Conservation (phyloP, 2,113 vertebrate species). For the Pongo pygmaeus region DNA sequence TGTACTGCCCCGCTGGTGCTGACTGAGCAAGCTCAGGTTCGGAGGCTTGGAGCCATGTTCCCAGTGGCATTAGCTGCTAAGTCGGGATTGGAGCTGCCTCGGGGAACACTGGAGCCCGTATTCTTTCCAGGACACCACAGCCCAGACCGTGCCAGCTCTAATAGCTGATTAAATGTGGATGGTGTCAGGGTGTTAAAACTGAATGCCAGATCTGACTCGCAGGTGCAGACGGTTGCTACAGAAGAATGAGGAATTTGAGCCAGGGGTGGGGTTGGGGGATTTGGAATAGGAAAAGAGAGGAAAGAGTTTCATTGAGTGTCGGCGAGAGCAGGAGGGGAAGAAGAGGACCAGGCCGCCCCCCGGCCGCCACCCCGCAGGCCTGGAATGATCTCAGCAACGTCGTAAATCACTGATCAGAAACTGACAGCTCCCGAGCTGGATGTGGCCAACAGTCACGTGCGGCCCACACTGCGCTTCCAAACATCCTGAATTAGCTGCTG, state of each 20-base stretch:
- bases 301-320: neutral
- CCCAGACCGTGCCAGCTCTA: rapidly evolving
- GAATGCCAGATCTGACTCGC: neutral
- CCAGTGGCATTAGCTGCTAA: neutral
- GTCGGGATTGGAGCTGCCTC: neutral
- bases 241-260: neutral
- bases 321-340: rapidly evolving
- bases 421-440: neutral
- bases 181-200: neutral
- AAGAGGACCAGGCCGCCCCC: neutral
- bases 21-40: neutral
- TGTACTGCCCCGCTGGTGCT: neutral
- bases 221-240: too few relatives aligned
- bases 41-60: rapidly evolving
- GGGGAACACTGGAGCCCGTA: rapidly evolving
- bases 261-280: too few relatives aligned
- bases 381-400: neutral
- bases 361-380: neutral
- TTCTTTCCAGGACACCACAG: neutral
- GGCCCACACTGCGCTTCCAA: neutral
- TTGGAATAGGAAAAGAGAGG: neutral
- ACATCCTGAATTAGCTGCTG: too few relatives aligned
- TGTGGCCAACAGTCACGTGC: neutral
- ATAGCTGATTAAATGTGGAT: rapidly evolving
- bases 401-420: rapidly evolving